phyloP scores from a whole-genome alignment of 2,113 vertebrate genomes.

The Pica pica region DNA sequence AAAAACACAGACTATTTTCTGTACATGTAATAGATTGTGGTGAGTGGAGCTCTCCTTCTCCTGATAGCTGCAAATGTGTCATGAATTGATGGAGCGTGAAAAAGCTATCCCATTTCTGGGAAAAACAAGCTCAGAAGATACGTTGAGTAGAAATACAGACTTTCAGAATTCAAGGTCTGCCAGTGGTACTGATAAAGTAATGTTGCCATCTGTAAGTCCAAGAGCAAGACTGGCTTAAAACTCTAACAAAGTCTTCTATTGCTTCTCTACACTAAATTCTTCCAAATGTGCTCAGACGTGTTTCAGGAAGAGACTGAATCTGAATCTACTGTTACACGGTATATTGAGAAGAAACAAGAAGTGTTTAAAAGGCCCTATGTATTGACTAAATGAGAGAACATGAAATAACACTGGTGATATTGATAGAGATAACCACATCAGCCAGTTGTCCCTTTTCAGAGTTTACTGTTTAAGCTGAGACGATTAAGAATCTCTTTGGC shows the following conservation, averaged over 20 bases:
- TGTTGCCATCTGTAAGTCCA: neutral
- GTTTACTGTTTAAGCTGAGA: too few species aligned
- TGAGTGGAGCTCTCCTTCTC: neutral
- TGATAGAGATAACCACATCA: neutral
- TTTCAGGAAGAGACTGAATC: neutral
- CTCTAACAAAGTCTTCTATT: neutral
- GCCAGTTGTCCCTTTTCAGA: too few species aligned
- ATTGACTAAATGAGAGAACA: neutral
- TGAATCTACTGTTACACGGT: neutral
- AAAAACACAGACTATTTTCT: neutral
- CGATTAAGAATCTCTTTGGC: too few species aligned
- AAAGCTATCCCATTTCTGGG: neutral
- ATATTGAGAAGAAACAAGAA: too few species aligned
- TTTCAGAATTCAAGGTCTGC: neutral
- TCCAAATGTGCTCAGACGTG: neutral
- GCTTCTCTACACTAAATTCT: neutral
- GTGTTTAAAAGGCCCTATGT: neutral
- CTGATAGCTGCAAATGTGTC: neutral
- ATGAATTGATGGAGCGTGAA: neutral
- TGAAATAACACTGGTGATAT: neutral
- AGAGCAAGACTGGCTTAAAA: neutral
- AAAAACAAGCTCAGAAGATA: neutral
- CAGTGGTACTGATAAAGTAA: neutral
- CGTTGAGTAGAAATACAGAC: neutral
- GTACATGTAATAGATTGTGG: neutral